Conservation (phyloP, 2,113 vertebrate genomes). For the Coptodon bakossiorum region DNA sequence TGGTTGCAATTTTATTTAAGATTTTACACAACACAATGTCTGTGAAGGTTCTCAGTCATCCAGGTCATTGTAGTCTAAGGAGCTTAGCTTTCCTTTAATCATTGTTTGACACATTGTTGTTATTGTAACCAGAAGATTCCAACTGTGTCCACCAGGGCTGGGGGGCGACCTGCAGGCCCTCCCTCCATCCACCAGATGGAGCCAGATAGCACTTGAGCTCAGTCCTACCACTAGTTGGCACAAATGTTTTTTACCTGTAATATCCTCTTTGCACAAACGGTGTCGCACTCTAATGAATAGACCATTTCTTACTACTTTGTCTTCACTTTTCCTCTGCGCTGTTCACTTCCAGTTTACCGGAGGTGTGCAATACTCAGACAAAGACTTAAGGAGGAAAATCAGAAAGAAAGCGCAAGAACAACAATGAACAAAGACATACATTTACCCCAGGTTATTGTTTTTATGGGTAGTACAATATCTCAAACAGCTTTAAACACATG, state of each 20-base stretch:
- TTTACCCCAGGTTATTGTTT: background rate
- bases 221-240: background rate
- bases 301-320: background rate
- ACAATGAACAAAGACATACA: background rate
- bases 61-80: background rate
- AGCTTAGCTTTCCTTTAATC: background rate
- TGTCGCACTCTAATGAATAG: background rate
- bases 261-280: background rate
- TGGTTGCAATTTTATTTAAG: background rate
- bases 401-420: rapidly evolving
- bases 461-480: background rate
- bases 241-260: background rate
- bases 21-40: background rate
- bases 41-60: background rate
- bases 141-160: background rate
- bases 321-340: rapidly evolving
- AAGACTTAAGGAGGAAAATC: background rate
- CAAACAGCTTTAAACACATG: background rate
- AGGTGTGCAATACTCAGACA: background rate
- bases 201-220: background rate
- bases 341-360: background rate
- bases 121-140: background rate
- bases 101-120: background rate
- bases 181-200: background rate
- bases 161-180: background rate